These are phyloP conservation scores for Drosophila phalerata DNA, from an alignment of 2,888 invertebrate genomes.

Conservation along the genomic window DNA sequence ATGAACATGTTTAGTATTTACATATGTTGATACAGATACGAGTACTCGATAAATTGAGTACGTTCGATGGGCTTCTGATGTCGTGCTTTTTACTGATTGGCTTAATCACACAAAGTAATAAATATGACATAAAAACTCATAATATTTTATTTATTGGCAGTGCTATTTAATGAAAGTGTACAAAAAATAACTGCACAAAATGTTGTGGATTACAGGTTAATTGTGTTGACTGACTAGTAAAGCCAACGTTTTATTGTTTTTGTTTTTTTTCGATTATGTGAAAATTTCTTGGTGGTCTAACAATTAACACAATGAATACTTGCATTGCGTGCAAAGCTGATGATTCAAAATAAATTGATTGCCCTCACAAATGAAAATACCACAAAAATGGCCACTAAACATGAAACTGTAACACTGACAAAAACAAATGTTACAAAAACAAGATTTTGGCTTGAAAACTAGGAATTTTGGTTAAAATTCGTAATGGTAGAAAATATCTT, in stretches of 20 bases:
- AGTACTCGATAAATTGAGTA: background rate
- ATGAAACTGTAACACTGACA: slow-evolving; percentile 13
- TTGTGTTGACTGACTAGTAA: slow-evolving; percentile 3
- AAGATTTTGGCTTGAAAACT: too few species aligned
- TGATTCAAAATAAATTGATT: slow-evolving; percentile 36
- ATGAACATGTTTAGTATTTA: background rate
- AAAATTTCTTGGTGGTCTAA: background rate
- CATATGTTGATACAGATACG: background rate
- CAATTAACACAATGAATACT: slow-evolving; percentile 3
- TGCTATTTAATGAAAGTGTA: background rate
- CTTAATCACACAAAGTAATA: slow-evolving; percentile 26
- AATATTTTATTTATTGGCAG: slow-evolving; percentile 2
- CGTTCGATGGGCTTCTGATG: background rate
- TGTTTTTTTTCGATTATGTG: background rate
- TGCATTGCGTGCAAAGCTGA: slow-evolving; percentile 37
- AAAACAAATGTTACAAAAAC: too few species aligned
- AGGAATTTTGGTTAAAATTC: too few species aligned
- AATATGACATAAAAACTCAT: slow-evolving; percentile 13
- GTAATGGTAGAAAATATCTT: too few species aligned
- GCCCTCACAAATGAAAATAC: slow-evolving; percentile 1
- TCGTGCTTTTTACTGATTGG: slow-evolving; percentile 1
- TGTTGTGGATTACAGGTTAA: background rate
- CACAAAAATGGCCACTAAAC: slow-evolving; percentile 17
- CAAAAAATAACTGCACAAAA: background rate
- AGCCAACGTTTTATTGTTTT: background rate